phyloP scores from a whole-genome alignment of 1,140 invertebrate genomes.

The Drosophila pandora region DNA sequence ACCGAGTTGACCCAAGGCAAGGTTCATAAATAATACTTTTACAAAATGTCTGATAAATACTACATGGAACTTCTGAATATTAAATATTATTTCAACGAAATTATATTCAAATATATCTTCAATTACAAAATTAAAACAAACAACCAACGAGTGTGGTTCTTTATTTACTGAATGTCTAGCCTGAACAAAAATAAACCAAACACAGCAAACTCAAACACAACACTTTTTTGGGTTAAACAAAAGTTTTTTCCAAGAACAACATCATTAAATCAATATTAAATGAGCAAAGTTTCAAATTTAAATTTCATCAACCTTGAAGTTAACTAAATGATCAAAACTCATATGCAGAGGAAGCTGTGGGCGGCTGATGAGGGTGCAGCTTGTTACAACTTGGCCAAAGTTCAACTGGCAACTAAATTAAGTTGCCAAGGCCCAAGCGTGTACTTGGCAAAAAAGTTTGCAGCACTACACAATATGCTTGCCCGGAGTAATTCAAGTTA shows the following conservation, averaged over 20 bases:
- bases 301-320: constrained; percentile 67
- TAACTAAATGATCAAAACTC: constrained; percentile 53
- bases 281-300: constrained; percentile 68
- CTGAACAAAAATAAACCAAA: constrained; percentile 31
- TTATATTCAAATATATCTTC: neutral
- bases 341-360: constrained; percentile 15
- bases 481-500: constrained; percentile 53
- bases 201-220: constrained; percentile 31
- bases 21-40: constrained; percentile 7
- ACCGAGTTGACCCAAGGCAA: constrained; percentile 7
- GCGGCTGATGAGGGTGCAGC: neutral
- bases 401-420: constrained; percentile 54
- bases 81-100: neutral
- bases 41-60: neutral
- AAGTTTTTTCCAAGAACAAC: constrained; percentile 42
- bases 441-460: constrained; percentile 52
- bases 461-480: constrained; percentile 15
- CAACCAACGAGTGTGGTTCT: neutral
- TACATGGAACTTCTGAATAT: neutral
- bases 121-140: neutral
- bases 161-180: constrained; percentile 51
- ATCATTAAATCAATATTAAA: constrained; percentile 54
- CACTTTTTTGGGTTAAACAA: constrained; percentile 25
- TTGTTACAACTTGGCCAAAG: constrained; percentile 38
- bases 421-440: constrained; percentile 45